A percentile compares a stretch with the other conserved stretches of the same genome.
phyloP scores from a whole-genome alignment of 2,797 vertebrate species.

The Falco cherrug region DNA sequence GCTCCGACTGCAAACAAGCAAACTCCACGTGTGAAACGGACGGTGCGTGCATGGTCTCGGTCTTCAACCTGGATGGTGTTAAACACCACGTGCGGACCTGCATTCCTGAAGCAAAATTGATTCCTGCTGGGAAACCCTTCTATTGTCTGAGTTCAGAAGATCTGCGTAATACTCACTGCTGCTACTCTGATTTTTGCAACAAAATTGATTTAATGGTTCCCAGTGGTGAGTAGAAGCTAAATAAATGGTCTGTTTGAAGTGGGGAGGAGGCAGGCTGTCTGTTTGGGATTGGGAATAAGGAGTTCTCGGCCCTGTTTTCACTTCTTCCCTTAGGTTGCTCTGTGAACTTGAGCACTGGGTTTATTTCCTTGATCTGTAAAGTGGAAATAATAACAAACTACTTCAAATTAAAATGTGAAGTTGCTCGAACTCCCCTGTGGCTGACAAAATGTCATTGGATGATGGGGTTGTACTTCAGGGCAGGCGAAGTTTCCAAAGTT shows the following conservation, averaged over 20 bases:
- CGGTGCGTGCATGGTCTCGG: conserved; percentile 96
- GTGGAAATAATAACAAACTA: background rate
- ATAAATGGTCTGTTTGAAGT: background rate
- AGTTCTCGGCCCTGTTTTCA: background rate
- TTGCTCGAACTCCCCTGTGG: background rate
- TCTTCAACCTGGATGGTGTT: conserved; percentile 85
- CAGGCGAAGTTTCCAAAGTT: background rate
- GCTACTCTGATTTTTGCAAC: conserved; percentile 97
- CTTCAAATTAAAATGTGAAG: background rate
- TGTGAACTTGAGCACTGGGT: background rate
- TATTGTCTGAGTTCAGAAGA: conserved; percentile 93
- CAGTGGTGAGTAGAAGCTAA: conserved; percentile 81
- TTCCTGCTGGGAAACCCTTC: conserved; percentile 93
- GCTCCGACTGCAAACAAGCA: conserved; percentile 90
- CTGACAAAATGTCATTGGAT: background rate
- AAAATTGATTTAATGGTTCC: conserved; percentile 92
- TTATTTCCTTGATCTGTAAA: background rate
- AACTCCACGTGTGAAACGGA: conserved; percentile 95
- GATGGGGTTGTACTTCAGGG: background rate
- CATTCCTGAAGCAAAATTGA: conserved; percentile 84
- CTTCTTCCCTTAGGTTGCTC: background rate
- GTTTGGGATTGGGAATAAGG: background rate
- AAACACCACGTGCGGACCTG: conserved; percentile 91
- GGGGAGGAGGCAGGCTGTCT: background rate
- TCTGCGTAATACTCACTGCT: conserved; percentile 93